Conservation (phyloP, 37 sponge, comb jelly and placozoan species). For the Agelas oroides region DNA sequence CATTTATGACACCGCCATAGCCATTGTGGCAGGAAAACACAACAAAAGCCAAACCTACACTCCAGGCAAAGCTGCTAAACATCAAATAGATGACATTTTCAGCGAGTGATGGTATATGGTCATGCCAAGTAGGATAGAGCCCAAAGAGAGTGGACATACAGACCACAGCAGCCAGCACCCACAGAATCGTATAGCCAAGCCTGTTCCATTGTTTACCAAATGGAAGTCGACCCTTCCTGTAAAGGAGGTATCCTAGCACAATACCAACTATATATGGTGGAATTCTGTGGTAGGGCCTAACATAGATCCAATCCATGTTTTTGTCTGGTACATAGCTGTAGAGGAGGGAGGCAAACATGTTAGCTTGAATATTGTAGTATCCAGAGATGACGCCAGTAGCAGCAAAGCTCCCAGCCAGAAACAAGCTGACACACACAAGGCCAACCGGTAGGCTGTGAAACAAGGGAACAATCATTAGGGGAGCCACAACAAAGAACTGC, state of each 20-base stretch:
- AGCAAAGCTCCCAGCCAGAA: slow-evolving; percentile 18
- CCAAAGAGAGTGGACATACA: slow-evolving; percentile 58
- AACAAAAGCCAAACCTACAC: slow-evolving; percentile 66
- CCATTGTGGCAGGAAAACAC: slow-evolving; percentile 84
- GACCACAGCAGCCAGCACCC: slow-evolving; percentile 42
- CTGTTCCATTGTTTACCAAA: slow-evolving; percentile 18
- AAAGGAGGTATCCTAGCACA: slow-evolving; percentile 75
- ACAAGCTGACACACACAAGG: slow-evolving; percentile 7
- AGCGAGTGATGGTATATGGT: slow-evolving; percentile 45
- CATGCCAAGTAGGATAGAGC: slow-evolving; percentile 58
- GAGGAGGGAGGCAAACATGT: not conserved
- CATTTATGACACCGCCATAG: slow-evolving; percentile 78
- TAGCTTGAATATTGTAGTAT: slow-evolving; percentile 43
- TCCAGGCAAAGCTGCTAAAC: slow-evolving; percentile 72
- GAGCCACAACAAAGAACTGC: slow-evolving; percentile 90
- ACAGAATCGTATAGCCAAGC: slow-evolving; percentile 21
- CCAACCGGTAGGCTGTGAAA: slow-evolving; percentile 60
- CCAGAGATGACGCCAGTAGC: slow-evolving; percentile 63
- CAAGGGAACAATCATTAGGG: slow-evolving; percentile 70
- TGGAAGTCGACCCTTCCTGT: slow-evolving; percentile 20
- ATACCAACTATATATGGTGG: slow-evolving; percentile 86
- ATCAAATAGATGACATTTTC: slow-evolving; percentile 73
- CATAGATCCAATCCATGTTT: slow-evolving; percentile 53
- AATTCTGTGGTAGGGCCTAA: slow-evolving; percentile 78
- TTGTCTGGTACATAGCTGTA: not conserved